phyloP scores from a whole-genome alignment of 92 coral and sea anemone genomes.

The Epizoanthus stellaris region DNA sequence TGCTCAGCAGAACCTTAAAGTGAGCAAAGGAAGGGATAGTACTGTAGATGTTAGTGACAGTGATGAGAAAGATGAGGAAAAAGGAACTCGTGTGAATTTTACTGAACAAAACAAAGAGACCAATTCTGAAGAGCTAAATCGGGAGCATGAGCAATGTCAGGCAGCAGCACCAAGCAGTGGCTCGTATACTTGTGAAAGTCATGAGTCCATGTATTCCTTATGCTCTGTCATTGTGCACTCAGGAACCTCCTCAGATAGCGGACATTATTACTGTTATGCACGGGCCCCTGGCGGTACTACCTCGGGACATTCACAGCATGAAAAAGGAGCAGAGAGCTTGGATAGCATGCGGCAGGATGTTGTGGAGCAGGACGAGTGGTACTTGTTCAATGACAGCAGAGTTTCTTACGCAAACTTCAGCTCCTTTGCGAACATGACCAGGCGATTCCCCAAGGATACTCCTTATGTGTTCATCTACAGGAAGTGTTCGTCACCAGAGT shows the following conservation, averaged over 20 bases:
- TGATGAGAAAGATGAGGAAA: conserved; percentile 14
- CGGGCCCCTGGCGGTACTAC: conserved; percentile 49
- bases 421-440: conserved; percentile 76
- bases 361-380: conserved; percentile 63
- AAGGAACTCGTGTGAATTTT: neutral
- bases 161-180: conserved; percentile 11
- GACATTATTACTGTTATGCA: conserved; percentile 96
- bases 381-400: conserved; percentile 83
- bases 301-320: conserved; percentile 1
- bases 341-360: neutral
- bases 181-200: conserved; percentile 35
- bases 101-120: neutral
- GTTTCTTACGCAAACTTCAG: conserved; percentile 77
- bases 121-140: conserved; percentile 13
- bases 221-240: conserved; percentile 96
- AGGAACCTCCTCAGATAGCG: conserved; percentile 97
- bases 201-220: conserved; percentile 72
- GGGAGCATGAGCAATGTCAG: conserved; percentile 1
- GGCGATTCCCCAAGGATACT: conserved; percentile 87
- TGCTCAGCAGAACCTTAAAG: neutral
- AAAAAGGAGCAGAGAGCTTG: neutral
- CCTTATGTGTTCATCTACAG: conserved; percentile 87
- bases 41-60: neutral
- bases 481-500: conserved; percentile 41
- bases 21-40: neutral